These are phyloP conservation scores for Crax fasciolata DNA, from an alignment of 2,797 vertebrate species.

Conservation along the genomic window DNA sequence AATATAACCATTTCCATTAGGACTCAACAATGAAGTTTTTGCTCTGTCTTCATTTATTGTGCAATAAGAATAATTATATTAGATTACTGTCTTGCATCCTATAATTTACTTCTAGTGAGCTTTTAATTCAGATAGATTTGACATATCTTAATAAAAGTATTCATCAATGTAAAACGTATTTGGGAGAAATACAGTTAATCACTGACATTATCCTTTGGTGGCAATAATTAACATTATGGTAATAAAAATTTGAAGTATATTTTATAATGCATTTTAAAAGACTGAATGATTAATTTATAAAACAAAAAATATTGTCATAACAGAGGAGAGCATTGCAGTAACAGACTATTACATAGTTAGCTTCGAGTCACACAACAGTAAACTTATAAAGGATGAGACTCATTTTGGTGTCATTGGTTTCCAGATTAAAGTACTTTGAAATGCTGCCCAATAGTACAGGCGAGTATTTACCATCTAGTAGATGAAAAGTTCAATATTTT, in stretches of 20 bases:
- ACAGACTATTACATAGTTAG: not conserved
- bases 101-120: slow-evolving; percentile 48
- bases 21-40: slow-evolving; percentile 13
- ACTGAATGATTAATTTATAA: slow-evolving; percentile 30
- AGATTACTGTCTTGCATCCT: slow-evolving; percentile 52
- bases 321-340: slow-evolving; percentile 22
- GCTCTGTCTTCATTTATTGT: slow-evolving; percentile 18
- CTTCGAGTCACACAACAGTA: slow-evolving; percentile 43
- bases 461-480: not conserved
- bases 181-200: slow-evolving; percentile 52
- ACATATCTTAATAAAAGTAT: slow-evolving; percentile 64
- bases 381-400: not conserved
- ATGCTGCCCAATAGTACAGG: not conserved
- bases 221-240: slow-evolving; percentile 25
- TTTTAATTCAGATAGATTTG: slow-evolving; percentile 68
- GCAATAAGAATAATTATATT: slow-evolving; percentile 50
- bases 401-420: slow-evolving; percentile 14
- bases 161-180: slow-evolving; percentile 39
- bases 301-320: slow-evolving; percentile 17
- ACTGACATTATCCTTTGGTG: not conserved
- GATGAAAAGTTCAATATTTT: not conserved
- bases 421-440: not conserved
- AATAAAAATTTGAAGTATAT: slow-evolving; percentile 28
- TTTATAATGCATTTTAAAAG: slow-evolving; percentile 12
- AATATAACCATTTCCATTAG: not conserved